A percentile compares a stretch with the other conserved stretches of the same genome.
Conservation (phyloP, 2,797 vertebrate species). For the Helostoma temminkii region DNA sequence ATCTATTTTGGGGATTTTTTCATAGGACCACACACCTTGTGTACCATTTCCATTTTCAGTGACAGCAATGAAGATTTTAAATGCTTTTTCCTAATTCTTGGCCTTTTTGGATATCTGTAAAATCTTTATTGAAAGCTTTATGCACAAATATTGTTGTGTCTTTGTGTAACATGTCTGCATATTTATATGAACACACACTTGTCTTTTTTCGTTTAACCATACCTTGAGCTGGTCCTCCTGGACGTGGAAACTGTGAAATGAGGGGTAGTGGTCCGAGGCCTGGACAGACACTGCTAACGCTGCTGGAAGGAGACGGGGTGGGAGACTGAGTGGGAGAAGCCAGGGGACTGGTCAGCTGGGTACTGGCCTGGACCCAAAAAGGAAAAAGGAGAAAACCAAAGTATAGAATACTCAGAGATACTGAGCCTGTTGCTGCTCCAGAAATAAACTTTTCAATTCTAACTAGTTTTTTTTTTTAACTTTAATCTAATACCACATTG, state of each 20-base stretch:
- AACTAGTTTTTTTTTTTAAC: not conserved
- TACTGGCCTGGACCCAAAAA: conserved; percentile 84
- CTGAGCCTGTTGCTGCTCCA: not conserved
- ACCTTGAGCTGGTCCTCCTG: conserved; percentile 95
- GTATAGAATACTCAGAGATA: not conserved
- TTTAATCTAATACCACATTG: not conserved
- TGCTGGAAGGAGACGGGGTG: conserved; percentile 93
- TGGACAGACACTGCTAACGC: conserved; percentile 92
- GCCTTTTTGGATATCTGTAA: too few species aligned
- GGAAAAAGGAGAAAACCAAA: not conserved
- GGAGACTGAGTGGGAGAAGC: conserved; percentile 96
- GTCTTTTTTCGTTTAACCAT: conserved; percentile 17
- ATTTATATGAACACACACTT: conserved; percentile 1
- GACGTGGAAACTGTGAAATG: conserved; percentile 93
- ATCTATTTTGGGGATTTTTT: too few species aligned
- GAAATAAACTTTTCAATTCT: not conserved
- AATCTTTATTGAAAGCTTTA: too few species aligned
- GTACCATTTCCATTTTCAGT: too few species aligned
- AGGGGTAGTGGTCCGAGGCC: conserved; percentile 94
- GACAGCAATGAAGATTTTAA: too few species aligned
- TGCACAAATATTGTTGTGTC: too few species aligned
- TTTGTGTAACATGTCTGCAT: not conserved
- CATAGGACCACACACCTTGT: too few species aligned
- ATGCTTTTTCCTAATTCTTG: too few species aligned
- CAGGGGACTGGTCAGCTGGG: conserved; percentile 93